phyloP scores from a whole-genome alignment of 2,797 vertebrate species.

The Vespertilio murinus region DNA sequence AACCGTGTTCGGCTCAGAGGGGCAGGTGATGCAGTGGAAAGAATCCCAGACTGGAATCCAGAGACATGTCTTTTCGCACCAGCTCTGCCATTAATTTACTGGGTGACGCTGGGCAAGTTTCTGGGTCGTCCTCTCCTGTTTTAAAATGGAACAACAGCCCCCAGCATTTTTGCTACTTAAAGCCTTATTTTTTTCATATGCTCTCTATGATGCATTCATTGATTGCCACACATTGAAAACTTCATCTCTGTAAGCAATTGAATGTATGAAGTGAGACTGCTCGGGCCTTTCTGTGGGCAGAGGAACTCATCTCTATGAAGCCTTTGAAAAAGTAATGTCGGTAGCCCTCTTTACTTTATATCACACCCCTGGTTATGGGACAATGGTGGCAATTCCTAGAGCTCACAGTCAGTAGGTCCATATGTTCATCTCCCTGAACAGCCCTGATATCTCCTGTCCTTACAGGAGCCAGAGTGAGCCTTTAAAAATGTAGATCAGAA shows the following conservation, averaged over 20 bases:
- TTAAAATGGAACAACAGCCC: neutral
- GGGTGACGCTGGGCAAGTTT: neutral
- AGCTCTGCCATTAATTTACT: conserved; percentile 19
- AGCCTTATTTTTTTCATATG: neutral
- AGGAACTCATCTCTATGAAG: neutral
- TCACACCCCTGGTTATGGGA: neutral
- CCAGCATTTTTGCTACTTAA: neutral
- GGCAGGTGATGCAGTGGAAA: neutral
- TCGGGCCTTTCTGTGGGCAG: neutral
- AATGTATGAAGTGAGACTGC: neutral
- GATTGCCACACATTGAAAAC: neutral
- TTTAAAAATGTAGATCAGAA: neutral
- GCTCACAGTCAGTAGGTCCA: neutral
- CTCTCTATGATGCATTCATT: neutral
- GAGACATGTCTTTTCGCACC: neutral
- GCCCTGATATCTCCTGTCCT: neutral
- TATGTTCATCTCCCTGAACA: neutral
- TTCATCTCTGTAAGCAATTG: neutral
- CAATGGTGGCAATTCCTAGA: neutral
- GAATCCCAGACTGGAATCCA: neutral
- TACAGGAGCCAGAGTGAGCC: neutral
- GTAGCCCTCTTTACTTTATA: neutral
- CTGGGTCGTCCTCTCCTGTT: neutral
- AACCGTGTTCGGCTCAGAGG: neutral
- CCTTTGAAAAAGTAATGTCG: neutral